Evolutionary conservation across 1,140 invertebrate genomes (phyloP).

Genomic region (Caerostris extrusa): DNA sequence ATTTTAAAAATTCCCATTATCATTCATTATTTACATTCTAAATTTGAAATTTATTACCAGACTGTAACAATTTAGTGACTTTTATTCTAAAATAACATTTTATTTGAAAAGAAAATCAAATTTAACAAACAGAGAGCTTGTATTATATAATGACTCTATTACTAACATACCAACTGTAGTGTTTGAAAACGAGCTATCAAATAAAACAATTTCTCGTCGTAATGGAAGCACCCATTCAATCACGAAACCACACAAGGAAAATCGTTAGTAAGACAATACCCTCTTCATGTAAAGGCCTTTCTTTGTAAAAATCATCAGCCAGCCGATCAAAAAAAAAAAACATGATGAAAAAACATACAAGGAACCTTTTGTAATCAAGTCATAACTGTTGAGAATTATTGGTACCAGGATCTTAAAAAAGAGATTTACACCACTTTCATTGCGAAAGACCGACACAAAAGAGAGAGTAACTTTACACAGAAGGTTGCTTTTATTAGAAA

Average conservation of each 20-base stretch:
- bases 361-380: slow-evolving; percentile 22
- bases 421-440: slow-evolving; percentile 51
- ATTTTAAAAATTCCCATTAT: too few relatives aligned
- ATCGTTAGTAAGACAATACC: slow-evolving; percentile 14
- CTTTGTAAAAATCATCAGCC: not conserved
- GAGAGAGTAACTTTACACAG: slow-evolving; percentile 45
- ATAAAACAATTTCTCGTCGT: not conserved
- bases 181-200: too few relatives aligned
- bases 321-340: slow-evolving; percentile 9
- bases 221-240: not conserved
- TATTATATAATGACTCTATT: too few relatives aligned
- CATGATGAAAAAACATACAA: not conserved
- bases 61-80: too few relatives aligned
- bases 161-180: too few relatives aligned
- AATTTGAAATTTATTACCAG: too few relatives aligned
- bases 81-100: too few relatives aligned
- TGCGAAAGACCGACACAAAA: not conserved
- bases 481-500: slow-evolving; percentile 65
- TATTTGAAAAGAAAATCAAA: too few relatives aligned
- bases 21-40: too few relatives aligned
- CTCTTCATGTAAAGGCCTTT: slow-evolving; percentile 10
- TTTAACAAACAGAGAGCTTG: too few relatives aligned
- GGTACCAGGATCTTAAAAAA: not conserved
- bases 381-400: not conserved
- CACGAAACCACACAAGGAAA: not conserved